Conservation (phyloP, 1,140 invertebrate species). For the Calliphora vicina region DNA sequence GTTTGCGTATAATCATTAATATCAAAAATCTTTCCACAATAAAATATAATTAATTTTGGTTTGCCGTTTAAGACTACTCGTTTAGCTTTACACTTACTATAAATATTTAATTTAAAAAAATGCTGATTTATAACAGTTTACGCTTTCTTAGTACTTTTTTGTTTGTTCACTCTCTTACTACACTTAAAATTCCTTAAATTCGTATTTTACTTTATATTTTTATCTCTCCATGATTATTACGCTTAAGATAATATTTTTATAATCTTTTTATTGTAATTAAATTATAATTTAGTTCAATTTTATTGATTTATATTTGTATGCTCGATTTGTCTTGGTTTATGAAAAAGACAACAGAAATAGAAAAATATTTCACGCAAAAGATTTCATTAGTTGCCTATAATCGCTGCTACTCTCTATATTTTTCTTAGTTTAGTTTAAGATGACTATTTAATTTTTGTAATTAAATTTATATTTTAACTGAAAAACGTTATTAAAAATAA, state of each 20-base stretch:
- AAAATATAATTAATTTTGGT: too few species aligned
- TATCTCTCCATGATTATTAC: background rate
- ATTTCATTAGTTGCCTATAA: background rate
- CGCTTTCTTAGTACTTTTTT: background rate
- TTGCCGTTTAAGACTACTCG: background rate
- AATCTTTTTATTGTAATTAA: background rate
- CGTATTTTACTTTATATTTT: background rate
- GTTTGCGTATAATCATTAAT: too few species aligned
- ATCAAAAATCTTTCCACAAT: too few species aligned
- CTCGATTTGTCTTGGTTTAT: background rate
- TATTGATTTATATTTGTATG: background rate
- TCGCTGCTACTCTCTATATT: background rate
- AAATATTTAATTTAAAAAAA: background rate
- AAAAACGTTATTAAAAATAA: background rate
- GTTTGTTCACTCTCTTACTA: background rate
- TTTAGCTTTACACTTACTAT: background rate
- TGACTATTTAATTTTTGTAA: conserved; percentile 14
- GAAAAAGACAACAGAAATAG: background rate
- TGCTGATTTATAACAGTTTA: background rate
- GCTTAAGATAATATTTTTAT: background rate
- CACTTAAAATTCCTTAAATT: background rate
- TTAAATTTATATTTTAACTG: background rate
- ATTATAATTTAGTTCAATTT: background rate
- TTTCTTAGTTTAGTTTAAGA: background rate
- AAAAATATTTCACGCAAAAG: background rate